A percentile compares a stretch with the other conserved stretches of the same genome.
These are phyloP conservation scores for Sylvicola cinctus DNA, from an alignment of 2,888 invertebrate species.

Conservation along the genomic window DNA sequence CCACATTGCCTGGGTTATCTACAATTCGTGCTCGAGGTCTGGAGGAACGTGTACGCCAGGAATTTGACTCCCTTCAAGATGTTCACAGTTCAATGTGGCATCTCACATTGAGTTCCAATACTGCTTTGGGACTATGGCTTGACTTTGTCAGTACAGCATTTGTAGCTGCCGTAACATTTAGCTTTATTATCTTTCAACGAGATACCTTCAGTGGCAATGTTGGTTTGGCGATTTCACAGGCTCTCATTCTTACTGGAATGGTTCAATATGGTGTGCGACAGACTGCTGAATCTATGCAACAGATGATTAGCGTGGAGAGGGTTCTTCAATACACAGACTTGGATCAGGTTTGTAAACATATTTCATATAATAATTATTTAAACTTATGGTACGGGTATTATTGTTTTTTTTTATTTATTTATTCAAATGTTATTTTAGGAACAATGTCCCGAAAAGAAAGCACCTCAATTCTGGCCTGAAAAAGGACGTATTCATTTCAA, in stretches of 20 bases:
- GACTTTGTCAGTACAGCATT: constrained; percentile 43
- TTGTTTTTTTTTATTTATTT: too few species aligned
- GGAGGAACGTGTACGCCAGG: constrained; percentile 28
- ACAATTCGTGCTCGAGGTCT: constrained; percentile 52
- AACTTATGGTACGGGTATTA: not conserved
- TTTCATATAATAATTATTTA: not conserved
- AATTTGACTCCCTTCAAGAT: constrained; percentile 44
- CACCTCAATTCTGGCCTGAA: constrained; percentile 4
- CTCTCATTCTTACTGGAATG: constrained; percentile 47
- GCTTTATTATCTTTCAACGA: constrained; percentile 25
- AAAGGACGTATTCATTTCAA: constrained; percentile 27
- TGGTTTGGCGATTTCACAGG: constrained; percentile 45
- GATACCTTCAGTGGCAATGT: constrained; percentile 43
- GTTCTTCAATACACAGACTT: constrained; percentile 50
- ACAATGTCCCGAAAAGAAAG: not conserved
- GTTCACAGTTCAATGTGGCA: constrained; percentile 7
- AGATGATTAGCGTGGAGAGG: constrained; percentile 53
- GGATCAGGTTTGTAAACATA: constrained; percentile 21
- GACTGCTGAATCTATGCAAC: constrained; percentile 46
- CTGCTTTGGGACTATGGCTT: constrained; percentile 46
- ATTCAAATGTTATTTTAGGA: constrained; percentile 1
- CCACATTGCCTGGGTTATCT: constrained; percentile 56
- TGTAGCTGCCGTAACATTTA: constrained; percentile 32
- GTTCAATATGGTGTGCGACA: constrained; percentile 47
- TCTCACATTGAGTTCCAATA: constrained; percentile 4